Percentiles rank a stretch among this genome's conserved stretches.
Conservation (phyloP, 2,113 vertebrate species). For the Neofelis nebulosa region DNA sequence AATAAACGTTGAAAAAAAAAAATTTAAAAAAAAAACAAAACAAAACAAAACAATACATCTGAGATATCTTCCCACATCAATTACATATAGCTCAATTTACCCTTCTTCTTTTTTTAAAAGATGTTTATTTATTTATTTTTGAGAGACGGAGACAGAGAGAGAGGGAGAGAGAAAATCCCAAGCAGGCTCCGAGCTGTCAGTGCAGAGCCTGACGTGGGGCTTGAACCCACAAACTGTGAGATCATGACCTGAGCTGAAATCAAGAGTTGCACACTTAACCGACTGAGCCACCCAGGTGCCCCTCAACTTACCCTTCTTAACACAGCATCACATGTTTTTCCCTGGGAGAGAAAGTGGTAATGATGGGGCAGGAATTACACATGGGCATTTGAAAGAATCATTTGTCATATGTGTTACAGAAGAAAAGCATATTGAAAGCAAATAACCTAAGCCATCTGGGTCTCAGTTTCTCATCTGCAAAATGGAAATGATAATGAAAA, state of each 20-base stretch:
- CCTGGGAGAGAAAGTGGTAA: neutral
- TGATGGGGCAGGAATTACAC: neutral
- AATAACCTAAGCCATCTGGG: slow-evolving; percentile 1
- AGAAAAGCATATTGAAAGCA: neutral
- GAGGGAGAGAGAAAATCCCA: neutral
- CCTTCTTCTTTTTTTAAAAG: neutral
- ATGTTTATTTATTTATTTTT: neutral
- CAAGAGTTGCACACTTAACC: neutral
- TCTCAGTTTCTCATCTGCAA: slow-evolving; percentile 40
- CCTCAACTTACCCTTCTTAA: neutral
- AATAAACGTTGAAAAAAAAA: too few relatives aligned
- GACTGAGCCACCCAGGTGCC: neutral
- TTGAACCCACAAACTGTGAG: neutral
- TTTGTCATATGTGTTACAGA: neutral
- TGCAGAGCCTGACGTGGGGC: accelerated
- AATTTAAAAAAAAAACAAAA: too few relatives aligned
- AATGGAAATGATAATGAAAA: neutral
- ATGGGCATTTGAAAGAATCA: neutral
- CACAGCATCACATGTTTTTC: neutral
- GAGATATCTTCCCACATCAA: neutral
- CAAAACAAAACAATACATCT: neutral
- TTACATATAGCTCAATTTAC: neutral
- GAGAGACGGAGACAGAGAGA: neutral
- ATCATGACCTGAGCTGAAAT: neutral
- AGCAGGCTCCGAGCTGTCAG: neutral